Base-by-base conservation (phyloP, 2,797 vertebrate genomes). In the Mus minutoides region DNA sequence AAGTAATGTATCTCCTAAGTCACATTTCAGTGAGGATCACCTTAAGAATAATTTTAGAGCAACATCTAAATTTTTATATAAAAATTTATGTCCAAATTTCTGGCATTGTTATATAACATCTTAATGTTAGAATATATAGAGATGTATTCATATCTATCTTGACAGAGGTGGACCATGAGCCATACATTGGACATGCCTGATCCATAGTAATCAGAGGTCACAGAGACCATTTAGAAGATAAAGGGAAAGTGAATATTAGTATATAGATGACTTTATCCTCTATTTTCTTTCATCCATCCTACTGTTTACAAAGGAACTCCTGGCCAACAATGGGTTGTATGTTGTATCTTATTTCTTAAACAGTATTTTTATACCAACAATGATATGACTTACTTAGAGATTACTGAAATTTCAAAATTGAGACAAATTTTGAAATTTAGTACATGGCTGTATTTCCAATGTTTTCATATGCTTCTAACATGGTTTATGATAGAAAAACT, bases 1-100 rank as follows among this genome's bases (percentile, higher is more conserved):
- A 82, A 90, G 10, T 84, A 92, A 12, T 77, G 37, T 78, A 95
- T 16, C 29, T 37, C 6, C 24, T 94, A 92, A 96, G 46, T 79
- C 43, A 67, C 9, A 84, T 31, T 64, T 82, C 46, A 87, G 22
- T 26, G 75, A 22, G 40, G 21, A 64, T 1, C 49, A 88, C 34
- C 22, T 83, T 77, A 69, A 3, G 3, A 2, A 84, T 76, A 67
- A 40, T 9, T 52, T 85, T 46, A 92, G 17, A 73, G 34, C 13
- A 87, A 62, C 71, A 85, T 95, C 31, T 84, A 85, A 67, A 40
- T 21, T 1, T 60, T 86, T 71, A 13, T 90, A 40, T 91, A 95
- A 91, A 49, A 34, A n/a, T 16, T 2, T 24, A 56, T 29, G 24
- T 56, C n/a, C n/a, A 56, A 54, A 71, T 54, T 71, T 37, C 1